Conservation (phyloP, 92 coral and sea anemone species). For the Heteractis magnifica region DNA sequence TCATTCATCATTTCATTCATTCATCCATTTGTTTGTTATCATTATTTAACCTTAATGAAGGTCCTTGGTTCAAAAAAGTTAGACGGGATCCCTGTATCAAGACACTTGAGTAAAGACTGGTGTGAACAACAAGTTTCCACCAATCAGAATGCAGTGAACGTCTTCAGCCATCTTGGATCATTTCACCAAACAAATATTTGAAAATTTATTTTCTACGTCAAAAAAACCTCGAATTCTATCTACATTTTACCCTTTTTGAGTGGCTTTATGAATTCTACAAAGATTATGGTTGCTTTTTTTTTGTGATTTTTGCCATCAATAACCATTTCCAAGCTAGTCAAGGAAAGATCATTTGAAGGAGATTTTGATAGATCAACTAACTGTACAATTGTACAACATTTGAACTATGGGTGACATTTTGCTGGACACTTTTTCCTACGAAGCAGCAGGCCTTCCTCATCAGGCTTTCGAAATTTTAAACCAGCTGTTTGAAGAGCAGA, state of each 20-base stretch:
- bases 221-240: not conserved
- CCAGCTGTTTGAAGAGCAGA: constrained; percentile 73
- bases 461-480: constrained; percentile 70
- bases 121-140: too few species aligned
- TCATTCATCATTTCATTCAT: too few species aligned
- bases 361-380: not conserved
- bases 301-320: not conserved
- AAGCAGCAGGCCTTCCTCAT: constrained; percentile 59
- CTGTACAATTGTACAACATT: not conserved
- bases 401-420: constrained; percentile 75
- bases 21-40: too few species aligned
- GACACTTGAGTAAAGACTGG: too few species aligned
- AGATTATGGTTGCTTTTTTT: not conserved
- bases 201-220: not conserved
- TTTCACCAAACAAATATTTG: not conserved
- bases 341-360: not conserved
- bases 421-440: constrained; percentile 68
- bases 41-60: too few species aligned
- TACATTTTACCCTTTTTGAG: not conserved
- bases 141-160: not conserved
- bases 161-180: not conserved
- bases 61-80: too few species aligned
- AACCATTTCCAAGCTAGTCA: not conserved
- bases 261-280: not conserved
- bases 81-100: too few species aligned